Evolutionary conservation across 2,888 invertebrate species (phyloP).

Genomic region (Trichopoda pennipes): DNA sequence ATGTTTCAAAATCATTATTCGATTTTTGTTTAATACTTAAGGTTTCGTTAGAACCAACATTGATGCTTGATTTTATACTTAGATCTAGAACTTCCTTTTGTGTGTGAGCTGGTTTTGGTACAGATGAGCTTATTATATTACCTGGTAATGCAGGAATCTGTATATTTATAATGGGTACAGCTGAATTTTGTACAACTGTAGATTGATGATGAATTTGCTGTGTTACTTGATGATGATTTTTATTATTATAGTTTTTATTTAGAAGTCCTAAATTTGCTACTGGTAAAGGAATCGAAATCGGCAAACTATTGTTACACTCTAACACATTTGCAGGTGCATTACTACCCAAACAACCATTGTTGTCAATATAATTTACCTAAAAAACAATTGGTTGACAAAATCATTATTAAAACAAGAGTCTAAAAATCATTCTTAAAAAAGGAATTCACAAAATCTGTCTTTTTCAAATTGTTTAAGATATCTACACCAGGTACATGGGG

Average conservation of each 20-base stretch:
- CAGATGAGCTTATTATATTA: constrained; percentile 16
- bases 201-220: constrained; percentile 12
- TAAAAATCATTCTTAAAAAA: neutral
- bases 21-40: constrained; percentile 10
- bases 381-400: neutral
- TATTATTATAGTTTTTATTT: constrained; percentile 7
- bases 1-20: neutral
- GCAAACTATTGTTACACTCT: constrained; percentile 53
- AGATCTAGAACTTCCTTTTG: constrained; percentile 65
- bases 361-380: constrained; percentile 71
- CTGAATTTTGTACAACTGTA: constrained; percentile 11
- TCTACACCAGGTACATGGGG: too few relatives aligned
- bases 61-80: constrained; percentile 51
- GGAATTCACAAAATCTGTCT: neutral
- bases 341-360: constrained; percentile 63
- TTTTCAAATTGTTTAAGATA: too few relatives aligned
- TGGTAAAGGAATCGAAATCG: constrained; percentile 34
- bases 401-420: neutral
- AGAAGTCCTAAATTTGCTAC: constrained; percentile 28
- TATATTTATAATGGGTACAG: constrained; percentile 41
- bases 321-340: constrained; percentile 71
- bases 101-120: constrained; percentile 52
- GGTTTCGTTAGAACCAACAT: neutral
- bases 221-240: neutral
- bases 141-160: constrained; percentile 42